phyloP scores from a whole-genome alignment of 2,888 invertebrate genomes.

The Belgica antarctica region DNA sequence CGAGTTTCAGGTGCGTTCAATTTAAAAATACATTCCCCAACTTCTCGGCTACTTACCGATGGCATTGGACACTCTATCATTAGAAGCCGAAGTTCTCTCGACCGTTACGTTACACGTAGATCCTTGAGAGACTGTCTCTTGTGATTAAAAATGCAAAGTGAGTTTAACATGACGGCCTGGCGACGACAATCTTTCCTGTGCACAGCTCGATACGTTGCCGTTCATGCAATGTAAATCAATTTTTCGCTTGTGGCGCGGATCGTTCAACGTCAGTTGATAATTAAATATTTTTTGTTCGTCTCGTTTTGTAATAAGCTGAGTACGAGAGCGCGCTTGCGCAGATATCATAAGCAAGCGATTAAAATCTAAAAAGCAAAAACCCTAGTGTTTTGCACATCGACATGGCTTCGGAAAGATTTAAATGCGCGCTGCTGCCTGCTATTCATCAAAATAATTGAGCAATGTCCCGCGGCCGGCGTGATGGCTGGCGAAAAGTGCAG shows the following conservation, averaged over 20 bases:
- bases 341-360: conserved; percentile 19
- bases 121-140: conserved; percentile 16
- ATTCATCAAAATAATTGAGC: conserved; percentile 40
- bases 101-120: not conserved
- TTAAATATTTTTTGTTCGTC: conserved; percentile 26
- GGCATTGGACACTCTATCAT: no score
- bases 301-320: not conserved
- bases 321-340: no score
- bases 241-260: conserved; percentile 41
- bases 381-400: not conserved
- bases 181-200: conserved; percentile 4
- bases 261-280: conserved; percentile 41
- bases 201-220: no score
- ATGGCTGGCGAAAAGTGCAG: not conserved
- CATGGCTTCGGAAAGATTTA: not conserved
- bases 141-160: conserved; percentile 23
- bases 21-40: no score
- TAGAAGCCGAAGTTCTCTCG: no score
- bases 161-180: not conserved
- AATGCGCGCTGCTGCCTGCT: not conserved
- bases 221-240: conserved; percentile 37
- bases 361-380: conserved; percentile 17
- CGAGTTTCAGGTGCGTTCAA: no score
- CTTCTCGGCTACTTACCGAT: no score
- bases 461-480: conserved; percentile 21